Conservation (phyloP, 1,140 invertebrate genomes). For the Anagrus nilaparvatae region DNA sequence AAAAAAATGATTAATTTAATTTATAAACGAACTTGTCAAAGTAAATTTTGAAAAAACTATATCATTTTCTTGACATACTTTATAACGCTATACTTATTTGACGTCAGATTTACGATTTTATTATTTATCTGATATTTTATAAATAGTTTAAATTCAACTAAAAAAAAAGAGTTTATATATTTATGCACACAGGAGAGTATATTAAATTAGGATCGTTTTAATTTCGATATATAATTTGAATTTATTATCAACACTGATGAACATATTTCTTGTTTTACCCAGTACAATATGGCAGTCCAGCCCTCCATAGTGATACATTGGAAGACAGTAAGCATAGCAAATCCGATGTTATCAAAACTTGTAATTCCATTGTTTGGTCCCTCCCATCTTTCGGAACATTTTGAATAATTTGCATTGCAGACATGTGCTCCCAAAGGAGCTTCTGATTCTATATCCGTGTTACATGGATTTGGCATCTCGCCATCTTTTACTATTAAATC, state of each 20-base stretch:
- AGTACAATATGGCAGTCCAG: conserved; percentile 99
- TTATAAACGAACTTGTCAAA: too few species aligned
- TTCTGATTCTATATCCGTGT: conserved; percentile 63
- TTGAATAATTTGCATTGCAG: conserved; percentile 70
- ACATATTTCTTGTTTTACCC: conserved; percentile 64
- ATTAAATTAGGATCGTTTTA: too few species aligned
- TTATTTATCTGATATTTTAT: too few species aligned
- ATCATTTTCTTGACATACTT: too few species aligned
- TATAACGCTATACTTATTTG: too few species aligned
- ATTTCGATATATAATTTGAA: neutral
- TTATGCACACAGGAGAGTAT: too few species aligned
- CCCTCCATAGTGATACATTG: conserved; percentile 99
- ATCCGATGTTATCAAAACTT: conserved; percentile 99
- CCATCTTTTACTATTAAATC: conserved; percentile 82
- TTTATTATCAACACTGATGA: conserved; percentile 38
- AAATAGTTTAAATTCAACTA: too few species aligned
- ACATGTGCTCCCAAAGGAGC: conserved; percentile 71
- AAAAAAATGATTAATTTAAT: too few species aligned
- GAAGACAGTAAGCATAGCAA: conserved; percentile 99
- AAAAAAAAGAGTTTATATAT: too few species aligned
- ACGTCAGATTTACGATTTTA: too few species aligned
- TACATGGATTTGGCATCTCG: conserved; percentile 77
- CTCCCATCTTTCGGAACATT: conserved; percentile 85
- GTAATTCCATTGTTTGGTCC: conserved; percentile 99
- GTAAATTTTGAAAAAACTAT: too few species aligned